Percentiles rank a stretch among this genome's conserved stretches.
Conservation (phyloP, 2,113 vertebrate genomes). For the Argyrosomus japonicus region DNA sequence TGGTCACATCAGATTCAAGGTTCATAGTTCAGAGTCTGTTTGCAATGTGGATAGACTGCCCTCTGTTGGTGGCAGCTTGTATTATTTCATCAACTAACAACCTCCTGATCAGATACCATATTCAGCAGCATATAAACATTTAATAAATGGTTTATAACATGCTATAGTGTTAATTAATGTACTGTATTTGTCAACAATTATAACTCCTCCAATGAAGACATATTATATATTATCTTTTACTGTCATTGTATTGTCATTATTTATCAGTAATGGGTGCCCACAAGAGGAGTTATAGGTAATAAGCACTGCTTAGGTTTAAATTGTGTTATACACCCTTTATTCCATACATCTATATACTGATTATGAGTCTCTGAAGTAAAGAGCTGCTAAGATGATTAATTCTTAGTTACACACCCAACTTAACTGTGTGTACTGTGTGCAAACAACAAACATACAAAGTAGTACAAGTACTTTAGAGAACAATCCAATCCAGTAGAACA, state of each 20-base stretch:
- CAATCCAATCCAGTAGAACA: background rate
- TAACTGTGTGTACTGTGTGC: background rate
- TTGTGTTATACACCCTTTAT: background rate
- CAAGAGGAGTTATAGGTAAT: background rate
- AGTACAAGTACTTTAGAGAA: background rate
- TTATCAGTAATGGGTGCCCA: background rate
- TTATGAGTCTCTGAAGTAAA: too few relatives aligned
- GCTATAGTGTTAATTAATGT: background rate
- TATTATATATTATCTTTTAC: background rate
- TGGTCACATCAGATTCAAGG: conserved; percentile 56
- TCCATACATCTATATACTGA: background rate
- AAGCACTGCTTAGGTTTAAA: background rate
- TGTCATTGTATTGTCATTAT: background rate
- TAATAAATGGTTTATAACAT: background rate
- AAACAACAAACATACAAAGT: background rate
- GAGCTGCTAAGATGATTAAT: background rate
- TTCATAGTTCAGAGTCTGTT: conserved; percentile 42
- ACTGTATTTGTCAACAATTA: background rate
- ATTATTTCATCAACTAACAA: conserved; percentile 5
- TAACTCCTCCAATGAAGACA: background rate
- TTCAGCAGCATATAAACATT: background rate
- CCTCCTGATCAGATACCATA: background rate
- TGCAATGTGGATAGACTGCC: conserved; percentile 68
- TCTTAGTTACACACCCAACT: background rate
- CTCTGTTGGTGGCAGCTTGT: conserved; percentile 61